phyloP scores from a whole-genome alignment of 2,113 vertebrate species.

The Caranx melampygus region DNA sequence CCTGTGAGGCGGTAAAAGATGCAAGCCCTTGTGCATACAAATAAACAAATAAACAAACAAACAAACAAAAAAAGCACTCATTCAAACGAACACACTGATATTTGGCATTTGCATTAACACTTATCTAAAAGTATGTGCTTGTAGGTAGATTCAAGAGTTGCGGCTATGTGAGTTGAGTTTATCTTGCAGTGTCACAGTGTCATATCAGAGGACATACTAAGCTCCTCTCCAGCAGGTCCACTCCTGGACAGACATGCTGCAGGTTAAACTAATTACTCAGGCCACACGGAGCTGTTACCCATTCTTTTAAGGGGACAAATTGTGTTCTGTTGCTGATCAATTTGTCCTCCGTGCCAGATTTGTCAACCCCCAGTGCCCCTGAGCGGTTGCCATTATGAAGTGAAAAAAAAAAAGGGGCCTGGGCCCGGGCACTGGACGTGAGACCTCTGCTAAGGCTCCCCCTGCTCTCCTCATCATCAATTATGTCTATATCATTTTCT shows the following conservation, averaged over 20 bases:
- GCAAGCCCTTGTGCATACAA: conserved; percentile 14
- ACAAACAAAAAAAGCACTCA: neutral
- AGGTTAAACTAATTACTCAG: conserved; percentile 77
- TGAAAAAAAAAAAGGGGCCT: conserved; percentile 51
- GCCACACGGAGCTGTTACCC: conserved; percentile 59
- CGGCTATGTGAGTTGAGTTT: conserved; percentile 2
- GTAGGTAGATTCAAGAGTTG: conserved; percentile 36
- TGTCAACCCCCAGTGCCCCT: conserved; percentile 73
- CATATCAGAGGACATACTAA: conserved; percentile 63
- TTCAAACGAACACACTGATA: neutral
- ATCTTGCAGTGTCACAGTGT: conserved; percentile 33
- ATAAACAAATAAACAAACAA: conserved; percentile 20
- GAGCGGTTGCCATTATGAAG: conserved; percentile 71
- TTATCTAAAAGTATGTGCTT: conserved; percentile 30
- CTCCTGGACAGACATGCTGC: conserved; percentile 54
- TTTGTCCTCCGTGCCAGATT: conserved; percentile 78
- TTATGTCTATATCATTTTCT: conserved; percentile 81
- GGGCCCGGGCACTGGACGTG: conserved; percentile 53
- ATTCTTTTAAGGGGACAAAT: conserved; percentile 77
- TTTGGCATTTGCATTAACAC: conserved; percentile 3
- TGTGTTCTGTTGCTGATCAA: conserved; percentile 76
- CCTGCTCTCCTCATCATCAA: conserved; percentile 75
- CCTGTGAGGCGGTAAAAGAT: neutral
- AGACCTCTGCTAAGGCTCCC: conserved; percentile 69
- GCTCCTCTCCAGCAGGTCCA: conserved; percentile 41